These are phyloP conservation scores for Poeciliopsis turneri DNA, from an alignment of 2,797 vertebrate genomes.

Conservation along the genomic window DNA sequence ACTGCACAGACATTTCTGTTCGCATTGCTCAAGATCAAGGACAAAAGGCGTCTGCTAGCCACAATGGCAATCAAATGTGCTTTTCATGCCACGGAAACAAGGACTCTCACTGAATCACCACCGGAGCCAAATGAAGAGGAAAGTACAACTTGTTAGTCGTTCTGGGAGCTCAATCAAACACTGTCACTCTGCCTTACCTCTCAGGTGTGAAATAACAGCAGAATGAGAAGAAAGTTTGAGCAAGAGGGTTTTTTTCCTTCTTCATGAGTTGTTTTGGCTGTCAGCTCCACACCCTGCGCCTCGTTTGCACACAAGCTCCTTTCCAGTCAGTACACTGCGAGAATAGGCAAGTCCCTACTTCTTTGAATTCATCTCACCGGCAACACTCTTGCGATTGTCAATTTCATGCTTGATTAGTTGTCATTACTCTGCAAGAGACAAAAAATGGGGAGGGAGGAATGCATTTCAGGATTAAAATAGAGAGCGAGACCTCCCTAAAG, in stretches of 20 bases:
- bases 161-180: conserved; percentile 60
- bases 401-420: conserved; percentile 87
- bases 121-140: conserved; percentile 29
- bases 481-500: conserved; percentile 71
- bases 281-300: conserved; percentile 11
- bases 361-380: conserved; percentile 78
- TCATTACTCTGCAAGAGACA: conserved; percentile 76
- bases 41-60: conserved; percentile 21
- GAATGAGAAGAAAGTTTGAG: conserved; percentile 59
- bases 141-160: conserved; percentile 52
- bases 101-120: conserved; percentile 24
- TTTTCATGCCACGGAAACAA: conserved; percentile 24
- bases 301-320: conserved; percentile 28
- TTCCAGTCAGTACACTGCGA: conserved; percentile 49
- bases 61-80: conserved; percentile 29
- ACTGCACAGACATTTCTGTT: background rate
- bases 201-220: conserved; percentile 74
- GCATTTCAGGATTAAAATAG: conserved; percentile 72
- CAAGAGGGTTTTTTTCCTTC: conserved; percentile 38
- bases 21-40: conserved; percentile 16
- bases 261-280: conserved; percentile 27
- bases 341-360: conserved; percentile 56
- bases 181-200: conserved; percentile 54
- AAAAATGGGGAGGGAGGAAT: conserved; percentile 64
- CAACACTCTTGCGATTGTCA: conserved; percentile 79